These are phyloP conservation scores for Philopedon plagiatum DNA, from an alignment of 2,888 invertebrate genomes.

Conservation along the genomic window DNA sequence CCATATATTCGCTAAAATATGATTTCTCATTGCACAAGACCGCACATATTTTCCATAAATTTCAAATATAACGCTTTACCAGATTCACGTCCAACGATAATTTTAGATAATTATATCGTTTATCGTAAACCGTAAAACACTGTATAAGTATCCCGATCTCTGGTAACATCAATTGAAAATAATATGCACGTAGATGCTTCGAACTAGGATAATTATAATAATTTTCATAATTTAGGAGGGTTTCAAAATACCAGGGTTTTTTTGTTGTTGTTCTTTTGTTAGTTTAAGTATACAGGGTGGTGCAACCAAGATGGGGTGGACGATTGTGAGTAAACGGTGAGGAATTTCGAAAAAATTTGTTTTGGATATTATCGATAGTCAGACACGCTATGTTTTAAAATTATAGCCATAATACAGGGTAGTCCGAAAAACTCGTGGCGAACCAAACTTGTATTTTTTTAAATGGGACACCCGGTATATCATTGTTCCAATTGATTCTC, in stretches of 20 bases:
- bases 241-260: not conserved
- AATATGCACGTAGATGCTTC: conserved; percentile 13
- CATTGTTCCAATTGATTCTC: too few relatives aligned
- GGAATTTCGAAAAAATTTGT: too few relatives aligned
- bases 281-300: too few relatives aligned
- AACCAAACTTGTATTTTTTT: too few relatives aligned
- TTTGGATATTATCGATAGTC: too few relatives aligned
- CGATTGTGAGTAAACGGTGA: too few relatives aligned
- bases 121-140: conserved; percentile 12
- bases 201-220: conserved; percentile 11
- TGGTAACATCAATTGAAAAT: conserved; percentile 26
- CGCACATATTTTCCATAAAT: conserved; percentile 27
- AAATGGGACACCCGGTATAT: too few relatives aligned
- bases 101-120: conserved; percentile 31
- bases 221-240: conserved; percentile 4
- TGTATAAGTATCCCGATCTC: conserved; percentile 6
- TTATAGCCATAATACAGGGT: too few relatives aligned
- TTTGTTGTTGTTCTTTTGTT: not conserved
- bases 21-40: conserved; percentile 17
- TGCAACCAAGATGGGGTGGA: too few relatives aligned
- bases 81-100: conserved; percentile 29
- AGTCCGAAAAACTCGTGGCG: too few relatives aligned
- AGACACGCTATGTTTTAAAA: too few relatives aligned
- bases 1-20: conserved; percentile 19
- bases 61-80: conserved; percentile 16